phyloP scores from a whole-genome alignment of 2,888 invertebrate species.

The Acheta domesticus region DNA sequence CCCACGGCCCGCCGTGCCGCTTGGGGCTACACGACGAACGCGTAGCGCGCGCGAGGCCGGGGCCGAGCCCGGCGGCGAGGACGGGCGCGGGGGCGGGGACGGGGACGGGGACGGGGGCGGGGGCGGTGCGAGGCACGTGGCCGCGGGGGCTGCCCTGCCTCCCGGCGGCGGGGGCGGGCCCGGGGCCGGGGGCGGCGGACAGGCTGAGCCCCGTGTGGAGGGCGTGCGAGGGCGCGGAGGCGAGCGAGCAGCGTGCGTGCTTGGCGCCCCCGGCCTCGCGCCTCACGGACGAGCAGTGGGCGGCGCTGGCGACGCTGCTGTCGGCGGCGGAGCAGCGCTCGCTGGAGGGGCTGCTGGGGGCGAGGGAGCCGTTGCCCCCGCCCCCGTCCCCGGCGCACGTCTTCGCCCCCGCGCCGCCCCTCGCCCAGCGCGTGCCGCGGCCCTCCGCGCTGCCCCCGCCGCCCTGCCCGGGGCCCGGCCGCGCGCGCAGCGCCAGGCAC shows the following conservation, averaged over 20 bases:
- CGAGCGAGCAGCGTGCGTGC: background rate
- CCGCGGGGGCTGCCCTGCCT: no score
- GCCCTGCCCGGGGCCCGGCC: background rate
- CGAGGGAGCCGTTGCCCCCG: background rate
- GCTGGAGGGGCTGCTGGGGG: constrained; percentile 2
- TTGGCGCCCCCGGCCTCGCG: background rate
- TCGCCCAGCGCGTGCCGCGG: background rate
- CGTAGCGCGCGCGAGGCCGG: background rate
- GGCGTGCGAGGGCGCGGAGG: background rate
- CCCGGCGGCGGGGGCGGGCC: background rate
- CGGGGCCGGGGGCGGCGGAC: background rate
- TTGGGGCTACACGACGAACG: background rate
- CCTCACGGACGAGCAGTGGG: background rate
- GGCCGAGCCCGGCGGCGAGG: background rate
- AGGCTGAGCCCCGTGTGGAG: background rate
- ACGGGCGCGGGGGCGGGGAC: background rate
- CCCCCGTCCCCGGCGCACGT: background rate
- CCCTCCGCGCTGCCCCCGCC: background rate
- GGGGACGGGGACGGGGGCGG: background rate
- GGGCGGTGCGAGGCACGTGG: background rate
- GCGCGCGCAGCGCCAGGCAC: background rate
- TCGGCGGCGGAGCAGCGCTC: constrained; percentile 5
- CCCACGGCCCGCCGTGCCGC: background rate
- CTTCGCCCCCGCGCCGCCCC: background rate
- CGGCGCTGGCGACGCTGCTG: background rate